Evolutionary conservation across 2,113 vertebrate genomes (phyloP), one percentile per base, ranked within the genome.

Genomic region (Xenopus laevis): DNA sequence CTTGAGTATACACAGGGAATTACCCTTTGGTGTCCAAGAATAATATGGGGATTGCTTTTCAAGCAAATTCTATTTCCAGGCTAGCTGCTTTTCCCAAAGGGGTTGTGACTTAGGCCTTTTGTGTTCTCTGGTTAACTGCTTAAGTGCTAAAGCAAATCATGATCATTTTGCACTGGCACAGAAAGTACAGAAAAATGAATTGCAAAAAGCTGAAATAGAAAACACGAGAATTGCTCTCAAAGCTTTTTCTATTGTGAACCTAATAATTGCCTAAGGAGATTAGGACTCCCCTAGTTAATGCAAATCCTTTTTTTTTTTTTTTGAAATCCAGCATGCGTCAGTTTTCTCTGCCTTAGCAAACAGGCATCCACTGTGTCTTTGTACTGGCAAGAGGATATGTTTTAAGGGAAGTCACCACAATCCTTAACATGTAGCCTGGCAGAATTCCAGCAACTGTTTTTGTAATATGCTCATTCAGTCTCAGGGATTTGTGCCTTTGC

Each of bases 391-490:
- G 75, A 63, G 79, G 71, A 74, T 83, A 79, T 84, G 85, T 85
- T 84, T 27, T 84, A 86, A 81, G 65, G 0, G 78, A 86, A 89
- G 82, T 85, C 84, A 81, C 87, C 81, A 86, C 84, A 66, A 27
- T 84, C 71, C 64, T 53, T 82, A 83, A 85, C 80, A 85, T 86
- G 81, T 80, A 87, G 79, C 68, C 83, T 88, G 88, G 85, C 88
- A 89, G 86, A 87, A 86, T 88, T 89, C 88, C 89, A 90, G 72
- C 86, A 84, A 80, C 79, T 87, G 82, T 84, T 80, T 82, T 86
- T 84, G 82, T 84, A 82, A 84, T 88, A 82, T 83, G 83, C 82
- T 86, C 81, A 77, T 83, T 87, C 82, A 65, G 66, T 68, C 79
- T 80, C 30, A 17, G 77, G 60, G 79, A 79, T 85, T 65, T 17